Percentiles rank a stretch among this genome's conserved stretches.
Conservation (phyloP, 1,140 invertebrate species). For the Nephila pilipes region DNA sequence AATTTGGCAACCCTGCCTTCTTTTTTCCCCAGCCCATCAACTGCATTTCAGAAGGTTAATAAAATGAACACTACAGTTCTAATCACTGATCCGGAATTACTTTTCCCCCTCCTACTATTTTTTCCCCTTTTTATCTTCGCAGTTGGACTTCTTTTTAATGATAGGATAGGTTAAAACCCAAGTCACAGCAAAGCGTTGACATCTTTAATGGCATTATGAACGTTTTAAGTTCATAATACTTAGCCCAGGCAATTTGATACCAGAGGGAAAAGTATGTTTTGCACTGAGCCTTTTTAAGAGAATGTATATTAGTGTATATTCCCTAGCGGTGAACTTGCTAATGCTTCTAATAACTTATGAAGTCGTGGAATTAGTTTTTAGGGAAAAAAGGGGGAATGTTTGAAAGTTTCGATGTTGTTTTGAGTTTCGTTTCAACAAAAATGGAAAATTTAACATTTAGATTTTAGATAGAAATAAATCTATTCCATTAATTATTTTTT, state of each 20-base stretch:
- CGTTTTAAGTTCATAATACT: constrained; percentile 55
- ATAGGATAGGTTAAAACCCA: constrained; percentile 26
- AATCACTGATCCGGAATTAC: constrained; percentile 72
- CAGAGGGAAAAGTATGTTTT: neutral
- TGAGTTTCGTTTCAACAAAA: no score
- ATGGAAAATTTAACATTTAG: no score
- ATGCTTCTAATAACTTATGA: neutral
- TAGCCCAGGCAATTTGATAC: constrained; percentile 61
- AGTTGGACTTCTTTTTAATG: constrained; percentile 52
- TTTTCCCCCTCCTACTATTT: neutral
- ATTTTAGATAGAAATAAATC: no score
- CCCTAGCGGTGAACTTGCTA: neutral
- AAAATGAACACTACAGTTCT: constrained; percentile 62
- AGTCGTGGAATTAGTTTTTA: neutral
- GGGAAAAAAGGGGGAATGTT: neutral
- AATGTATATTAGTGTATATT: constrained; percentile 3
- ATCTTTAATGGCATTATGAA: constrained; percentile 70
- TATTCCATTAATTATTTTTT: no score
- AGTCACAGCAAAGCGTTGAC: constrained; percentile 1
- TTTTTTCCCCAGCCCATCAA: constrained; percentile 30
- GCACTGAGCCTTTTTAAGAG: neutral
- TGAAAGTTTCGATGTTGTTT: neutral
- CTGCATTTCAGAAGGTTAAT: constrained; percentile 62
- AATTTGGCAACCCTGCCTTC: constrained; percentile 49
- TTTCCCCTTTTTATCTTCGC: constrained; percentile 10